Evolutionary conservation across 2,113 vertebrate species (phyloP).

Genomic region (Nibea albiflora): DNA sequence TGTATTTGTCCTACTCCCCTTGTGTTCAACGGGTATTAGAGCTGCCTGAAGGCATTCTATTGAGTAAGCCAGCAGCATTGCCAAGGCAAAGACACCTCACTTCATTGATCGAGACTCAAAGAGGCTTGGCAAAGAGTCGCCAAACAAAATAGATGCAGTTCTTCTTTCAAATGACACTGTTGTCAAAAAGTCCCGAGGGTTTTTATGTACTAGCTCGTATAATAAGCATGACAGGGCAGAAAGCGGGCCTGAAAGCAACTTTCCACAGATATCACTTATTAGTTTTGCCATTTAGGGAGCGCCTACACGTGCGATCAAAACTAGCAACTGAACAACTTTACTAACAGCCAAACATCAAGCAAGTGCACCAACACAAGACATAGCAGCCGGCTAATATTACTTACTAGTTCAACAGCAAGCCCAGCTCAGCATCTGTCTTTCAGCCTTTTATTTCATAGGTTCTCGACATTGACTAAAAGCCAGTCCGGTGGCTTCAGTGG

Average conservation of each 20-base stretch:
- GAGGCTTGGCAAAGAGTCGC: neutral
- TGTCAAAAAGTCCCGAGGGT: slow-evolving; percentile 9
- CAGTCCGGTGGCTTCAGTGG: too few species aligned
- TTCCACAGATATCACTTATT: too few species aligned
- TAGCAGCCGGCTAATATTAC: too few species aligned
- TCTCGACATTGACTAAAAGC: too few species aligned
- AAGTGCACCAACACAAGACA: too few species aligned
- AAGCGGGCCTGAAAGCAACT: neutral
- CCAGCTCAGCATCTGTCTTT: too few species aligned
- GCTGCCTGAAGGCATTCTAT: slow-evolving; percentile 1
- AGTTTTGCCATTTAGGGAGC: too few species aligned
- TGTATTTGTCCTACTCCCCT: neutral
- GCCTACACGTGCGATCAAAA: too few species aligned
- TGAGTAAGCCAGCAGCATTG: neutral
- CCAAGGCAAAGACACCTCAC: slow-evolving; percentile 11
- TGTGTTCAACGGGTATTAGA: slow-evolving; percentile 13
- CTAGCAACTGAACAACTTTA: too few species aligned
- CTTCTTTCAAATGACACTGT: neutral
- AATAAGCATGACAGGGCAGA: neutral
- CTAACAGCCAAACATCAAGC: too few species aligned
- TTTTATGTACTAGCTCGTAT: neutral
- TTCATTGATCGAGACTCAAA: slow-evolving; percentile 13
- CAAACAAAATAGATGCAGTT: neutral
- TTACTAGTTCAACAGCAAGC: too few species aligned
- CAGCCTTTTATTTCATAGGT: too few species aligned